Percentiles rank a stretch among this genome's conserved stretches.
phyloP scores from a whole-genome alignment of 2,113 vertebrate species.

The Sinocyclocheilus rhinocerous region DNA sequence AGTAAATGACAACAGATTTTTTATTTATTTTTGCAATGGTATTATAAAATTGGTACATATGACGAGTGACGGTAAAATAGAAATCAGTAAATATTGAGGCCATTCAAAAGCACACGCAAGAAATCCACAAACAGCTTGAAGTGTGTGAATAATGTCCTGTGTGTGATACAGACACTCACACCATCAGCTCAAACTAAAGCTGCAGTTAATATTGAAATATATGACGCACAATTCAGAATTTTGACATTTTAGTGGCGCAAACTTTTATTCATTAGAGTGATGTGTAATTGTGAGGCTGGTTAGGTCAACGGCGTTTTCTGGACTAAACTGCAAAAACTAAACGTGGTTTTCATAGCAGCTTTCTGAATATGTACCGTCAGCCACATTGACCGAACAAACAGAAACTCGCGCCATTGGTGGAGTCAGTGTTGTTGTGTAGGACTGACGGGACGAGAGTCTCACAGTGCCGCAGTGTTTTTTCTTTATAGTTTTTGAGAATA shows the following conservation, averaged over 20 bases:
- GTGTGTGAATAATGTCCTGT: too few relatives aligned
- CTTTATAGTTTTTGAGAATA: too few relatives aligned
- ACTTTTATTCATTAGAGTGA: neutral
- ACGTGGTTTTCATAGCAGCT: neutral
- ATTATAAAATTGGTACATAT: too few relatives aligned
- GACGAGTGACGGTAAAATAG: too few relatives aligned
- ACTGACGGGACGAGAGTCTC: too few relatives aligned
- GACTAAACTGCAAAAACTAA: neutral
- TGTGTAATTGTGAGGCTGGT: neutral
- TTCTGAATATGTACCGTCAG: neutral
- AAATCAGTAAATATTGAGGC: too few relatives aligned
- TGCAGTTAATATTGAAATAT: neutral
- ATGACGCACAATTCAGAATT: neutral
- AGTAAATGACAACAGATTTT: neutral
- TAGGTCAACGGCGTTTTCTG: neutral
- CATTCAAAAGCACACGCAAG: too few relatives aligned
- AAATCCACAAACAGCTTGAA: too few relatives aligned
- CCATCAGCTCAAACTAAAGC: neutral
- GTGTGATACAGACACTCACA: neutral
- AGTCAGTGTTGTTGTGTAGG: too few relatives aligned
- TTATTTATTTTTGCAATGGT: too few relatives aligned
- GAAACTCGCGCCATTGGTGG: neutral
- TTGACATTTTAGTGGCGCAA: too few relatives aligned
- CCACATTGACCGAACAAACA: neutral
- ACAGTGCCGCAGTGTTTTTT: neutral